Conservation (phyloP, 2,888 invertebrate species). For the Hymenopus coronatus region DNA sequence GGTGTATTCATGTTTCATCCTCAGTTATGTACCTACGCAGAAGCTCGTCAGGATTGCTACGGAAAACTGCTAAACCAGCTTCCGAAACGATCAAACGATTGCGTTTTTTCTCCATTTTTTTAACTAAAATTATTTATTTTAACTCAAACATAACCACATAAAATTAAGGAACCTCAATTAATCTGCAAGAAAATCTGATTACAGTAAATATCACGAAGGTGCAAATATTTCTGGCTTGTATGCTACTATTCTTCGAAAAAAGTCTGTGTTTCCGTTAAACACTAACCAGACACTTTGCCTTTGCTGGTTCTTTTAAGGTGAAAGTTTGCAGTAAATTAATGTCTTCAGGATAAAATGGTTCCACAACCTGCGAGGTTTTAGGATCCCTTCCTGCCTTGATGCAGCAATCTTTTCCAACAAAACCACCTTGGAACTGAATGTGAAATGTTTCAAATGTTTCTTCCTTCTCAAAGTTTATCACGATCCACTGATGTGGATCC, state of each 20-base stretch:
- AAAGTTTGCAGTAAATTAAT: constrained; percentile 58
- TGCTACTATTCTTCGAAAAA: constrained; percentile 65
- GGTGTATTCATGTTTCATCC: too few relatives aligned
- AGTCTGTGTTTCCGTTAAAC: constrained; percentile 62
- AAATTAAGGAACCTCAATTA: too few relatives aligned
- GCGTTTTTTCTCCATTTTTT: too few relatives aligned
- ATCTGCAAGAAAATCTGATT: too few relatives aligned
- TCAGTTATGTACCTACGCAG: too few relatives aligned
- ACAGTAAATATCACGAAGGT: background rate
- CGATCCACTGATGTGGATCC: constrained; percentile 65
- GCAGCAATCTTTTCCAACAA: constrained; percentile 57
- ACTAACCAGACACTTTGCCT: constrained; percentile 50
- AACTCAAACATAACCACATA: too few relatives aligned
- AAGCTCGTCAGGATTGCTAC: too few relatives aligned
- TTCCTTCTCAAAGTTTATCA: constrained; percentile 52
- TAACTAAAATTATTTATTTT: too few relatives aligned
- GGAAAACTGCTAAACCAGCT: too few relatives aligned
- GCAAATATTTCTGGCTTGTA: constrained; percentile 50
- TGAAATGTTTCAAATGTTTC: constrained; percentile 49
- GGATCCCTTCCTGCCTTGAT: constrained; percentile 44
- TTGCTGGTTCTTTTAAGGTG: constrained; percentile 42
- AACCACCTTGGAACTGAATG: constrained; percentile 70
- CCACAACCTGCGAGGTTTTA: constrained; percentile 41
- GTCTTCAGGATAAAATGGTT: constrained; percentile 60
- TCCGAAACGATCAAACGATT: too few relatives aligned